phyloP scores from a whole-genome alignment of 2,888 invertebrate genomes.

The Nymphalis polychloros region DNA sequence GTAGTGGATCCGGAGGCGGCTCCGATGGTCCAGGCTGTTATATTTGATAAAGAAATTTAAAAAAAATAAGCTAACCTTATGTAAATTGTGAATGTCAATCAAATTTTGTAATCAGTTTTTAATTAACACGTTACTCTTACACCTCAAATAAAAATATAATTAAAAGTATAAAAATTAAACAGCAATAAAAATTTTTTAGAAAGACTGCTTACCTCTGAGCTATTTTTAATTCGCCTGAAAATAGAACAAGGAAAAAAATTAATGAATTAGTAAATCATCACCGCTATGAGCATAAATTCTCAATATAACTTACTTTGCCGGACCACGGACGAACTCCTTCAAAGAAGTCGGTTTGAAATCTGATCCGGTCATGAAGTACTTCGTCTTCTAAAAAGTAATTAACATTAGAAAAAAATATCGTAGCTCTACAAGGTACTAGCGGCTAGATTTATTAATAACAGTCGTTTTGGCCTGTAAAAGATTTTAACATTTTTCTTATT shows the following conservation, averaged over 20 bases:
- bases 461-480: no score
- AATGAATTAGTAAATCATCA: constrained; percentile 1
- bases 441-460: no score
- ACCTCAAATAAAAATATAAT: not conserved
- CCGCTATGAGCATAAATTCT: not conserved
- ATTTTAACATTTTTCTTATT: no score
- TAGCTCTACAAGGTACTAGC: no score
- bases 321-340: constrained; percentile 69
- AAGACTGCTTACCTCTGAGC: constrained; percentile 43
- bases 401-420: no score
- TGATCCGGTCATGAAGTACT: constrained; percentile 59
- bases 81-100: not conserved
- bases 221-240: constrained; percentile 50
- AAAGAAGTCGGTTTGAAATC: constrained; percentile 65
- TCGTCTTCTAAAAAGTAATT: constrained; percentile 52
- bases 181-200: no score
- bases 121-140: not conserved
- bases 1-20: constrained; percentile 21
- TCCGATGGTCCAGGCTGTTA: constrained; percentile 26
- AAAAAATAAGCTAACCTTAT: not conserved
- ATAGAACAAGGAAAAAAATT: constrained; percentile 27
- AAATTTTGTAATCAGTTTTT: not conserved
- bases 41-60: not conserved
- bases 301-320: constrained; percentile 52
- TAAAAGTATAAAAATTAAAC: not conserved